phyloP scores from a whole-genome alignment of 2,797 vertebrate species.

The Darevskia nairensis region DNA sequence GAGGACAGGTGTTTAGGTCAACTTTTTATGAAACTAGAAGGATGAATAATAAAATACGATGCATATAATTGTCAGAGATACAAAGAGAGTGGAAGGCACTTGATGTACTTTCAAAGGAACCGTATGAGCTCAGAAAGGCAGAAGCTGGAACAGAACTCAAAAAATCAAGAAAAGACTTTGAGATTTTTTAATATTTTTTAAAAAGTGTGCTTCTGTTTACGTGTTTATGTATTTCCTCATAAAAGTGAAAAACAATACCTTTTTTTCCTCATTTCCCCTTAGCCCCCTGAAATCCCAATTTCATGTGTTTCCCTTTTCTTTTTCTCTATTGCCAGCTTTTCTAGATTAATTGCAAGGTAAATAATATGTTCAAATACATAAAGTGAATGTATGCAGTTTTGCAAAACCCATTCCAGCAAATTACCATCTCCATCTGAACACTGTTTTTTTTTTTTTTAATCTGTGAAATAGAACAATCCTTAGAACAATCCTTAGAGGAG shows the following conservation, averaged over 20 bases:
- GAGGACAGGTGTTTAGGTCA: conserved; percentile 15
- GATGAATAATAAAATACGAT: not conserved
- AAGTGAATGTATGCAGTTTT: not conserved
- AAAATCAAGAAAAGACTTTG: not conserved
- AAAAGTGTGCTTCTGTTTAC: too few relatives aligned
- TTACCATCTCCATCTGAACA: not conserved
- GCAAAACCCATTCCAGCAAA: not conserved
- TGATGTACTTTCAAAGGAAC: not conserved
- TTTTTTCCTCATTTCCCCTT: not conserved
- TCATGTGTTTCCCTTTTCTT: not conserved
- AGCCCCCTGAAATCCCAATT: not conserved
- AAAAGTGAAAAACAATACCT: not conserved
- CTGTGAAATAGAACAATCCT: not conserved
- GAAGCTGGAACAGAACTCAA: not conserved
- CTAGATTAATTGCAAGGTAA: not conserved
- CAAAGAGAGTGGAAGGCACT: not conserved
- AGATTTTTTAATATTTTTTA: too few relatives aligned
- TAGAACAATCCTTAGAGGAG: too few relatives aligned
- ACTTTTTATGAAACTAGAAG: conserved; percentile 22
- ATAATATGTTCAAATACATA: not conserved
- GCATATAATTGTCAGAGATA: not conserved
- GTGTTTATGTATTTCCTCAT: not conserved
- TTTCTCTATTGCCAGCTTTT: not conserved
- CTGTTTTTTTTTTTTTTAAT: not conserved
- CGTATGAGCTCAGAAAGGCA: not conserved